phyloP scores from a whole-genome alignment of 2,888 invertebrate genomes.

The Habroteleia sp. region DNA sequence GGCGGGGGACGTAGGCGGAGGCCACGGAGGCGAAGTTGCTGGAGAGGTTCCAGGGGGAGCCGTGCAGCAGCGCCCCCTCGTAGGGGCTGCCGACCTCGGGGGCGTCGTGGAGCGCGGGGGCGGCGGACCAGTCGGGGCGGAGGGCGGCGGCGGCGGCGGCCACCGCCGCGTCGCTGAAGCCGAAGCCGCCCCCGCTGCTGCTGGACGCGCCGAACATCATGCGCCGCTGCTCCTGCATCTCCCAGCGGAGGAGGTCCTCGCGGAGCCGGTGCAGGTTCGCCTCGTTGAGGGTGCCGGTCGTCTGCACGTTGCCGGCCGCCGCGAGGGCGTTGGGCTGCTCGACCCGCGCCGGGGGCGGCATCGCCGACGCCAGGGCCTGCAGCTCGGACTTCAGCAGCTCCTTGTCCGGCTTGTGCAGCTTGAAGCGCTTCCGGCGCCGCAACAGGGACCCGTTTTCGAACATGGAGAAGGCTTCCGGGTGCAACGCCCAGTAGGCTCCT shows the following conservation, averaged over 20 bases:
- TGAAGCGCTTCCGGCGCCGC: slow-evolving; percentile 90
- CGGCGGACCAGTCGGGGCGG: slow-evolving; percentile 71
- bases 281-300: slow-evolving; percentile 72
- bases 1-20: slow-evolving; percentile 53
- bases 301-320: slow-evolving; percentile 80
- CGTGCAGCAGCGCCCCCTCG: slow-evolving; percentile 74
- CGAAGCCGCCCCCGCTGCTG: slow-evolving; percentile 27
- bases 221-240: slow-evolving; percentile 78
- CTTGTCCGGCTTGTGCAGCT: slow-evolving; percentile 88
- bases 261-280: slow-evolving; percentile 78
- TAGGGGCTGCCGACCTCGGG: slow-evolving; percentile 66
- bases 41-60: slow-evolving; percentile 75
- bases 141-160: slow-evolving; percentile 80
- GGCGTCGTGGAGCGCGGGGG: slow-evolving; percentile 69
- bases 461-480: slow-evolving; percentile 90
- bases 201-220: slow-evolving; percentile 78
- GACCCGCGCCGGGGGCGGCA: slow-evolving; percentile 74
- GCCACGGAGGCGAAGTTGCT: slow-evolving; percentile 56
- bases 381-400: slow-evolving; percentile 82
- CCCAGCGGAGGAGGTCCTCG: slow-evolving; percentile 78
- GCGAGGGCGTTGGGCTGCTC: slow-evolving; percentile 66
- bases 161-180: slow-evolving; percentile 78
- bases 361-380: slow-evolving; percentile 78
- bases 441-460: slow-evolving; percentile 93
- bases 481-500: slow-evolving; percentile 92